phyloP scores from a whole-genome alignment of 2,113 vertebrate species.

The Dicentrarchus labrax region DNA sequence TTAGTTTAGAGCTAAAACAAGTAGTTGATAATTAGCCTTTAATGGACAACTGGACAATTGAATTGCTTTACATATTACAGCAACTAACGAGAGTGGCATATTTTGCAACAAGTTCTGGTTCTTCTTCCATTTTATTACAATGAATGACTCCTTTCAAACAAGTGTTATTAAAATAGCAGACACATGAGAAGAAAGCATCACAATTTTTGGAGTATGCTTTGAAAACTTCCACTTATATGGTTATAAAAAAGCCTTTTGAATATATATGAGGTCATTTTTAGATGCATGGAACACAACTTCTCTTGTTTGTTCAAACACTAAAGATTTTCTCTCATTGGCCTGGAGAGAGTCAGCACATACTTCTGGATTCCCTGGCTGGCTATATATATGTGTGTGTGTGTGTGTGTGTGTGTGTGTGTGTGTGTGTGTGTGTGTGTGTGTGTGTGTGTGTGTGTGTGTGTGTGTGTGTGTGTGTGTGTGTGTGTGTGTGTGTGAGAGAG shows the following conservation, averaged over 20 bases:
- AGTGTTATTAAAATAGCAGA: not conserved
- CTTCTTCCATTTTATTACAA: not conserved
- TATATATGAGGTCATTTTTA: constrained; percentile 6
- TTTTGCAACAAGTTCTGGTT: no score
- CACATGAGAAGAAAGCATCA: not conserved
- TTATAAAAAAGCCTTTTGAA: constrained; percentile 16
- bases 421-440: not conserved
- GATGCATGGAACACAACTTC: not conserved
- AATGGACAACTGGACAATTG: no score
- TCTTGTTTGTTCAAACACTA: constrained; percentile 3
- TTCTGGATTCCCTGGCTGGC: not conserved
- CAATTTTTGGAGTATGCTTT: not conserved
- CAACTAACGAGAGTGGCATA: no score
- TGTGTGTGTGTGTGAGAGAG: not conserved
- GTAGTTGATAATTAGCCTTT: not conserved
- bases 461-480: not conserved
- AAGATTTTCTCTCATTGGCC: not conserved
- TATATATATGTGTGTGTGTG: not conserved
- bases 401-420: not conserved
- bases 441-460: not conserved
- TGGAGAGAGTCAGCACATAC: constrained; percentile 1
- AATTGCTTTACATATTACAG: no score
- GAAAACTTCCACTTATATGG: not conserved
- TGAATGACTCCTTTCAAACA: no score
- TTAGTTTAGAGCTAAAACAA: not conserved